Evolutionary conservation across 2,113 vertebrate species (phyloP).

Genomic region (Cercocebus atys): DNA sequence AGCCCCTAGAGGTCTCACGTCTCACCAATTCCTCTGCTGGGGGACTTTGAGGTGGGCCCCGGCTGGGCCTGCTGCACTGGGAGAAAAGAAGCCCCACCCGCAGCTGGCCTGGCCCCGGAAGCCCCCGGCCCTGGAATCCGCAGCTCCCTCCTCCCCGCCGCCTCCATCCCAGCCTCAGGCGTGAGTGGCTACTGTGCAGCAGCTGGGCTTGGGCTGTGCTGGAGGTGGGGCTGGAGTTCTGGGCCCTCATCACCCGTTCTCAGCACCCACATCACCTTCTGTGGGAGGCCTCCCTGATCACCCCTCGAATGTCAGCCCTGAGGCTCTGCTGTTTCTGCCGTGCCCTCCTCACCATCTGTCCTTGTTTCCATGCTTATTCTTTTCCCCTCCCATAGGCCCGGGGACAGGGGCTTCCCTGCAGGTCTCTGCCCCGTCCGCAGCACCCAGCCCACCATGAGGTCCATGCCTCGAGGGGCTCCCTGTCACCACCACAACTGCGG

Average conservation of each 20-base stretch:
- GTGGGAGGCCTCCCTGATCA: background rate
- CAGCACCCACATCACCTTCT: background rate
- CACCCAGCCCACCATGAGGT: background rate
- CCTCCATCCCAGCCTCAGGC: no score
- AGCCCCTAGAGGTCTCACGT: background rate
- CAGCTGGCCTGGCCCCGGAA: background rate
- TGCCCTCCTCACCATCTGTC: no score
- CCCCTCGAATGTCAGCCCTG: background rate
- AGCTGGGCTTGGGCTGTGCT: background rate
- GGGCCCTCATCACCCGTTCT: no score
- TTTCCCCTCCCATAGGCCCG: background rate
- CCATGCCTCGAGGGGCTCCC: background rate
- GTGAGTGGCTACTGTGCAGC: background rate
- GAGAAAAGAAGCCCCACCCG: no score
- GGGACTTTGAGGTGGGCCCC: background rate
- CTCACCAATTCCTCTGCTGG: no score
- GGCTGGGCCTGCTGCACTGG: background rate
- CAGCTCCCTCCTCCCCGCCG: background rate
- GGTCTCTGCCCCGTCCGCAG: background rate
- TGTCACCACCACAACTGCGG: background rate
- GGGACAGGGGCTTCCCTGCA: background rate
- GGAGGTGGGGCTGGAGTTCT: no score
- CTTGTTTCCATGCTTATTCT: background rate
- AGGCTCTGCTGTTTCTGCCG: accelerated
- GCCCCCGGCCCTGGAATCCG: background rate